Base-by-base conservation (phyloP, 2,797 vertebrate genomes). In the Enteromius paludinosus region DNA sequence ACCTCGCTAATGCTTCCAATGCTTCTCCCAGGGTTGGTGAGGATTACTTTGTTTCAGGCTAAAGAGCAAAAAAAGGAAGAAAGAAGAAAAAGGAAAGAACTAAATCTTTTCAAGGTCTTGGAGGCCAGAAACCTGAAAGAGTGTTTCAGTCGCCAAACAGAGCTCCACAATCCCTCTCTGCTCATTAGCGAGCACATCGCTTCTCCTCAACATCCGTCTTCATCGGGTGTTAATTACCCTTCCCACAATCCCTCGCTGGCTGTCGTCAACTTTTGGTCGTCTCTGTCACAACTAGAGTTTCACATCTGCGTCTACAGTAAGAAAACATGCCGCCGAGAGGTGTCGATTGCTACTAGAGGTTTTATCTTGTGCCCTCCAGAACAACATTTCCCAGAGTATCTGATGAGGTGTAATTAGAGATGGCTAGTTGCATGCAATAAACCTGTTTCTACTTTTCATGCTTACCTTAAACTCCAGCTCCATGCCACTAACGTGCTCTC, bases 401-500 rank as follows among this genome's bases (percentile, higher is more conserved):
- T 14, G 38, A 62, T 7, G 18, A 64, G 59, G 33, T 49, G 75
- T n/a, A 78, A 78, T 66, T 78, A 78, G 30, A 66, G 45, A 33
- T 4, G 52, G 14, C 33, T 41, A 74, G 72, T 17, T 38, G 49
- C 20, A 23, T 33, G 54, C 18, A 73, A 35, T 38, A 54, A 9
- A 18, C 35, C 10, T 6, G 35, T 47, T 62, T 11, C 45, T 20
- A 68, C 15, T 23, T 62, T n/a, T 12, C 47, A 2, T 7, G 9
- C 5, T 70, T 89, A 99, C 98, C 97, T 99, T 99, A 91, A 99
- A 99, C 91, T 99, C 98, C 52, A 99, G 95, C 89, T 99, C 98
- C 98, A 99, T 99, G 93, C 98, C 97, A 0, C 97, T 98, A 88
- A 98, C 96, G 0, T 98, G 97, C 90, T 99, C 98, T 2, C 98